A percentile compares a stretch with the other conserved stretches of the same genome.
phyloP scores from a whole-genome alignment of 2,113 vertebrate genomes.

The Xyliphius kryptos region DNA sequence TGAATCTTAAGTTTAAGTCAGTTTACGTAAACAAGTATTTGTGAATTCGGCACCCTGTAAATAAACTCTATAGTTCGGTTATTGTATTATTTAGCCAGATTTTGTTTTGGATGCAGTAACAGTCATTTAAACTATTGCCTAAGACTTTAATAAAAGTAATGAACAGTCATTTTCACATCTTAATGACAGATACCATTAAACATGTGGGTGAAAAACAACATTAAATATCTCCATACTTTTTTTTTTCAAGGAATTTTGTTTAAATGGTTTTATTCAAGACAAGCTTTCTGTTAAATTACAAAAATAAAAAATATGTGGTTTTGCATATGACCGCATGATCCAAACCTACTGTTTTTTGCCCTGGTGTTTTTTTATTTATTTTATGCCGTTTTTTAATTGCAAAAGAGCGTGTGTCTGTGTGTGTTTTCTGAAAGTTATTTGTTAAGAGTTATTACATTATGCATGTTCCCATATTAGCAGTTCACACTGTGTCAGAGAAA shows the following conservation, averaged over 20 bases:
- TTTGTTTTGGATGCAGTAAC: no score
- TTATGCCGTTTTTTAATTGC: neutral
- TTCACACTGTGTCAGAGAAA: conserved; percentile 14
- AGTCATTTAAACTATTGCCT: no score
- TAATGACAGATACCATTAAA: no score
- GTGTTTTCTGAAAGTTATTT: no score
- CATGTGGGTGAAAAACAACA: no score
- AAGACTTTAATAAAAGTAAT: no score
- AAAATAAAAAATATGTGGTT: neutral
- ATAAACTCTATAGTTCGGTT: no score
- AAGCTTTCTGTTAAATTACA: neutral
- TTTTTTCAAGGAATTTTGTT: neutral
- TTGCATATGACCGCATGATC: neutral
- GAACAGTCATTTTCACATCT: no score
- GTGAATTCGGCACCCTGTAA: no score
- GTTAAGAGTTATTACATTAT: conserved; percentile 7
- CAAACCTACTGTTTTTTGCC: no score
- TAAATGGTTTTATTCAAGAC: neutral
- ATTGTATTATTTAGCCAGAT: no score
- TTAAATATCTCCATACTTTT: neutral
- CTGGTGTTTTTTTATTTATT: no score
- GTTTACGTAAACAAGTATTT: neutral
- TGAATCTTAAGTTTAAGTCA: neutral
- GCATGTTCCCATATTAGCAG: conserved; percentile 31
- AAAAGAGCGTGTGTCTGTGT: neutral